These are phyloP conservation scores for Pomacea maculata DNA, from an alignment of 1,140 invertebrate genomes.

Conservation along the genomic window DNA sequence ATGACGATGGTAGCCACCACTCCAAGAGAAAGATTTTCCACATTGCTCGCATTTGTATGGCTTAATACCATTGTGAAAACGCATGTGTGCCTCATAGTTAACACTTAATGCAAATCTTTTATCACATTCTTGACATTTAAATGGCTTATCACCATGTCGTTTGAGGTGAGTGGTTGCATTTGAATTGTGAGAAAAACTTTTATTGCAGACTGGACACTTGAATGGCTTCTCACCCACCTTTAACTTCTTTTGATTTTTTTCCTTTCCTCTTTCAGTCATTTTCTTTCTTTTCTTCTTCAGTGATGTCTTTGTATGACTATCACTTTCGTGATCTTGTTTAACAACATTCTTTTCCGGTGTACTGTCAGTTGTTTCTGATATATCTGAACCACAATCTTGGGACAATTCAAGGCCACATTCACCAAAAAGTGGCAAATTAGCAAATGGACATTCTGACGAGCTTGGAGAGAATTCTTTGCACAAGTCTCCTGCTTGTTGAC, in stretches of 20 bases:
- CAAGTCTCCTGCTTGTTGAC: conserved; percentile 13
- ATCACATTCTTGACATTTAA: conserved; percentile 22
- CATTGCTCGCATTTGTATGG: conserved; percentile 23
- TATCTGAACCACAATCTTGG: conserved; percentile 7
- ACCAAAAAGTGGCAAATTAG: conserved; percentile 18
- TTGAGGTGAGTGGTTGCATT: conserved; percentile 17
- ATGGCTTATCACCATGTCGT: conserved; percentile 16
- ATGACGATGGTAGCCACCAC: conserved; percentile 26
- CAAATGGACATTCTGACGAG: conserved; percentile 15
- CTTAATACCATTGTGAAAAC: conserved; percentile 20
- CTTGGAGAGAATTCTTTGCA: conserved; percentile 16
- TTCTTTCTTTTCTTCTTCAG: conserved; percentile 6
- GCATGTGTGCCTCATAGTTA: conserved; percentile 14
- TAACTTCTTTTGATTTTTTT: background rate
- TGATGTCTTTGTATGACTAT: background rate
- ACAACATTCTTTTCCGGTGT: background rate
- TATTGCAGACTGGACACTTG: conserved; percentile 10
- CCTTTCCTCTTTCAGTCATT: background rate
- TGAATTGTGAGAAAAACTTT: conserved; percentile 10
- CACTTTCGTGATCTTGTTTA: background rate
- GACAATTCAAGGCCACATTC: conserved; percentile 16
- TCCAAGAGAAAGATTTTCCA: conserved; percentile 22
- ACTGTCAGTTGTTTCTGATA: conserved; percentile 9
- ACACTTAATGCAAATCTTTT: conserved; percentile 21
- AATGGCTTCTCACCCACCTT: background rate